phyloP scores from a whole-genome alignment of 1,140 invertebrate species.

The Teleopsis dalmanni region DNA sequence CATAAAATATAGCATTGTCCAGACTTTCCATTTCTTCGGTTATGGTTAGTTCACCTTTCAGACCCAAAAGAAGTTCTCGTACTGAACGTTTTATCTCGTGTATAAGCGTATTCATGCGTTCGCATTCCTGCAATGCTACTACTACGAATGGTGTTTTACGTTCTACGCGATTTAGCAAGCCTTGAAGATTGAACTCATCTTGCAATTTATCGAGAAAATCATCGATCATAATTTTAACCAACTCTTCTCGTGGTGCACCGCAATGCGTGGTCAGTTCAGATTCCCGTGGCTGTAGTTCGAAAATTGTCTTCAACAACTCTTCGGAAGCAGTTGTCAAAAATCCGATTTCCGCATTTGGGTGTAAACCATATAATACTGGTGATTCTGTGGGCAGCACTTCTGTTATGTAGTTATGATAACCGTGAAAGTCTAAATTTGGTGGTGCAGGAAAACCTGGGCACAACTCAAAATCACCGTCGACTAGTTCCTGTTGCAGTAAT shows the following conservation, averaged over 20 bases:
- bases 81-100: constrained; percentile 74
- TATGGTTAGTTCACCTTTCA: constrained; percentile 91
- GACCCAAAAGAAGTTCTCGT: constrained; percentile 76
- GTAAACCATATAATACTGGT: constrained; percentile 84
- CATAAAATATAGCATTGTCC: constrained; percentile 77
- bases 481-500: constrained; percentile 76
- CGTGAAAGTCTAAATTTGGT: constrained; percentile 77
- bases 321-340: constrained; percentile 83
- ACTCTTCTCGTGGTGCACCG: constrained; percentile 73
- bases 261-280: constrained; percentile 65
- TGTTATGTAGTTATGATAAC: constrained; percentile 86
- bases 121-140: constrained; percentile 92
- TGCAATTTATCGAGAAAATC: constrained; percentile 87
- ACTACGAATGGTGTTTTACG: constrained; percentile 87
- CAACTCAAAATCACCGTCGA: constrained; percentile 76
- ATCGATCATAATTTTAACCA: constrained; percentile 75
- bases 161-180: constrained; percentile 80
- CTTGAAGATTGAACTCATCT: constrained; percentile 82
- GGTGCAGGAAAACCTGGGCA: constrained; percentile 79
- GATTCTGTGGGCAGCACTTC: constrained; percentile 80
- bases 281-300: constrained; percentile 87
- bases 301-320: constrained; percentile 78
- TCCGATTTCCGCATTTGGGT: constrained; percentile 94
- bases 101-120: constrained; percentile 86
- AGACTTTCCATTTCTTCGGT: constrained; percentile 88